Evolutionary conservation across 37 sponge, comb jelly and placozoan genomes (phyloP).

Genomic region (Bolinopsis microptera): DNA sequence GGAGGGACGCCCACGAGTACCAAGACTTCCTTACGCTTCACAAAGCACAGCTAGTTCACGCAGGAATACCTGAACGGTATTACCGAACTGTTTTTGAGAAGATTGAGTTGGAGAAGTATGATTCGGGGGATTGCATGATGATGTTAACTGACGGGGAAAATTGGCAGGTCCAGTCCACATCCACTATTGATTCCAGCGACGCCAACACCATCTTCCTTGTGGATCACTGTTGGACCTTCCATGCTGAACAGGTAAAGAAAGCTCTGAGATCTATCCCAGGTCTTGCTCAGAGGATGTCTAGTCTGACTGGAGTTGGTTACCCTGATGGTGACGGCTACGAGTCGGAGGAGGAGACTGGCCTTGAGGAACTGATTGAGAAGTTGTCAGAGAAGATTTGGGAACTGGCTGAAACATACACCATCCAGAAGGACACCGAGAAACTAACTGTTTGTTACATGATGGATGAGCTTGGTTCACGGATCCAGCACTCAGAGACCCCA

Average conservation of each 20-base stretch:
- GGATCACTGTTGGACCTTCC: constrained; percentile 93
- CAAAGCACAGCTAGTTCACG: constrained; percentile 37
- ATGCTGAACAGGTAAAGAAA: constrained; percentile 69
- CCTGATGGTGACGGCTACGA: not conserved
- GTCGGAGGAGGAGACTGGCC: not conserved
- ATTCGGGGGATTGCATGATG: constrained; percentile 5
- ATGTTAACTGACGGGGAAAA: constrained; percentile 28
- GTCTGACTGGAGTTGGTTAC: not conserved
- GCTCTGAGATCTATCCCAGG: constrained; percentile 75
- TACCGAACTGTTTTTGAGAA: constrained; percentile 30
- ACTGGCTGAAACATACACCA: constrained; percentile 43
- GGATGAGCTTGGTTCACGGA: constrained; percentile 89
- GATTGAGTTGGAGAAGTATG: constrained; percentile 29
- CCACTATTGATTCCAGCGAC: not conserved
- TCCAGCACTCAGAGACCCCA: constrained; percentile 76
- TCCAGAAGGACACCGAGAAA: constrained; percentile 68
- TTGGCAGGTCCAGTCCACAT: constrained; percentile 49
- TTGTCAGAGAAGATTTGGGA: constrained; percentile 22
- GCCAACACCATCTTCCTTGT: constrained; percentile 80
- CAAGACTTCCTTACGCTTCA: constrained; percentile 53
- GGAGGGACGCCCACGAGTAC: constrained; percentile 25
- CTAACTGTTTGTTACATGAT: constrained; percentile 88
- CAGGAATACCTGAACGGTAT: constrained; percentile 6
- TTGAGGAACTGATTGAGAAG: constrained; percentile 41
- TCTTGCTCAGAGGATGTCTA: constrained; percentile 73